These are phyloP conservation scores for Aleiodes testaceus DNA, from an alignment of 2,888 invertebrate species.

Conservation along the genomic window DNA sequence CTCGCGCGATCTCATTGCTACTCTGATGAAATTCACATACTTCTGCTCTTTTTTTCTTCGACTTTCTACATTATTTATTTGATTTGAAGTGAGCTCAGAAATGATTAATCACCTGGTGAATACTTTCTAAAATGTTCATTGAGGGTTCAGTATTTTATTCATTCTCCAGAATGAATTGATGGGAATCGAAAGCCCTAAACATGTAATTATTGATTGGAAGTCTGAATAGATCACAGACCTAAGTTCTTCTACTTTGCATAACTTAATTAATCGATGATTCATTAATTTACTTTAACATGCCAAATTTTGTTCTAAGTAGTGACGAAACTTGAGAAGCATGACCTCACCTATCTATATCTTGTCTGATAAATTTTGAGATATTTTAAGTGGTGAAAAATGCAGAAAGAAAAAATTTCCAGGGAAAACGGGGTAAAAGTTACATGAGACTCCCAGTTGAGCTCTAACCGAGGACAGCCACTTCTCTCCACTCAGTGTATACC, in stretches of 20 bases:
- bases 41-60: too few species aligned
- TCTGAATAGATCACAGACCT: too few species aligned
- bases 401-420: background rate
- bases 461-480: slow-evolving; percentile 56
- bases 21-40: too few species aligned
- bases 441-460: slow-evolving; percentile 56
- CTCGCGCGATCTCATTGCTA: too few species aligned
- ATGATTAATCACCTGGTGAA: background rate
- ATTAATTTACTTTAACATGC: too few species aligned
- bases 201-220: too few species aligned
- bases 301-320: too few species aligned
- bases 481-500: slow-evolving; percentile 54
- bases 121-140: background rate
- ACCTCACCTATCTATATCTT: too few species aligned
- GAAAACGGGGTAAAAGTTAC: slow-evolving; percentile 52
- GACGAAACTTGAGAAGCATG: too few species aligned
- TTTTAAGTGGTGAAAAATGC: slow-evolving; percentile 3
- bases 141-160: background rate
- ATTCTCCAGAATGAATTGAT: background rate
- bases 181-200: too few species aligned
- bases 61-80: background rate
- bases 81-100: background rate
- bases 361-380: too few species aligned
- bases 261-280: background rate
- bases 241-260: too few species aligned